Percentiles rank a stretch among this genome's conserved stretches.
Conservation (phyloP, 2,888 invertebrate species). For the Trichacis sp. region DNA sequence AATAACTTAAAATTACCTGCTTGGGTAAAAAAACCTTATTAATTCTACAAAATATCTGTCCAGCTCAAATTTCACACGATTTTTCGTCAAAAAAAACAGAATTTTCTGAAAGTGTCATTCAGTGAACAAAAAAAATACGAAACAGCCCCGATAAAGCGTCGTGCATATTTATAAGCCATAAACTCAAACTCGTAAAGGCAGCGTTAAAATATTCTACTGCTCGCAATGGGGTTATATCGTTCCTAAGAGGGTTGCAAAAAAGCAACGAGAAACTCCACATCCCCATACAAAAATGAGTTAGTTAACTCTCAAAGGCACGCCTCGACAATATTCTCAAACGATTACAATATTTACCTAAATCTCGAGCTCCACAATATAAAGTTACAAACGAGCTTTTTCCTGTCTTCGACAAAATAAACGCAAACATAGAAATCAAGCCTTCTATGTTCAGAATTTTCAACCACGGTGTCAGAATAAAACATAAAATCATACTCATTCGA, state of each 20-base stretch:
- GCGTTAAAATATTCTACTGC: constrained; percentile 17
- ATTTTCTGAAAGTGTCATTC: too few relatives aligned
- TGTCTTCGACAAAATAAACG: too few relatives aligned
- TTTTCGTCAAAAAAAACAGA: too few relatives aligned
- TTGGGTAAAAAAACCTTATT: too few relatives aligned
- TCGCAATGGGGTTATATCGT: constrained; percentile 29
- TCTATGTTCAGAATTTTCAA: too few relatives aligned
- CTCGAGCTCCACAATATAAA: constrained; percentile 26
- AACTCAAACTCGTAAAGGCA: constrained; percentile 26
- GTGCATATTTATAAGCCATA: constrained; percentile 42
- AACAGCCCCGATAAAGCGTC: constrained; percentile 29
- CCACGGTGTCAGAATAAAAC: too few relatives aligned
- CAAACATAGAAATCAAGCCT: too few relatives aligned
- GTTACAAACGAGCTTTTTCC: not conserved
- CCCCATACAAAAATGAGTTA: constrained; percentile 61
- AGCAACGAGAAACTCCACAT: too few relatives aligned
- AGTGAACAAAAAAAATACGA: not conserved
- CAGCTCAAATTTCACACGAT: too few relatives aligned
- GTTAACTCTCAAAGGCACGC: constrained; percentile 66
- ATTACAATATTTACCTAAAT: constrained; percentile 62
- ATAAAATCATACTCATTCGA: too few relatives aligned
- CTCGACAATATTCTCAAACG: constrained; percentile 58
- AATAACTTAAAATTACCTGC: too few relatives aligned
- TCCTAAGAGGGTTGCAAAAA: constrained; percentile 36
- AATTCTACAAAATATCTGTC: too few relatives aligned